These are phyloP conservation scores for Lethenteron camtschaticum DNA, from an alignment of 2,113 vertebrate species.

Conservation along the genomic window DNA sequence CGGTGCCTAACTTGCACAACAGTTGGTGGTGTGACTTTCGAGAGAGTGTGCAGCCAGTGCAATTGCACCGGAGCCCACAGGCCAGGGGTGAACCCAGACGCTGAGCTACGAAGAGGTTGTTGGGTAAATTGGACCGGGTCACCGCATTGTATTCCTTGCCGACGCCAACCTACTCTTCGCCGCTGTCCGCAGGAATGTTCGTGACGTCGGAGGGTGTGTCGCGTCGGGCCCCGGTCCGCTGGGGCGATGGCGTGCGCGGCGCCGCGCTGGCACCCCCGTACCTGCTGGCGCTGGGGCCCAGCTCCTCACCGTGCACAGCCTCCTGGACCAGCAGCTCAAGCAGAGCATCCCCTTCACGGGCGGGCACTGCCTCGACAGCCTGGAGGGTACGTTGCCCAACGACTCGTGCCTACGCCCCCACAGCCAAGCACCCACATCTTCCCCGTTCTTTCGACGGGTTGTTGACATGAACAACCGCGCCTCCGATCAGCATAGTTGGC, in stretches of 20 bases:
- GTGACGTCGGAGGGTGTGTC: conserved; percentile 82
- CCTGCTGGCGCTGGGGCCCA: conserved; percentile 70
- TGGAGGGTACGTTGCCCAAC: conserved; percentile 45
- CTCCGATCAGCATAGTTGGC: neutral
- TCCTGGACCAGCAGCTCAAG: conserved; percentile 91
- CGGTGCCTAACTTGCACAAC: too few relatives aligned
- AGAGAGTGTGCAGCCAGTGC: too few relatives aligned
- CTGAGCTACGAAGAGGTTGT: too few relatives aligned
- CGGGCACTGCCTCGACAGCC: conserved; percentile 76
- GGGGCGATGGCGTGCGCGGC: conserved; percentile 75
- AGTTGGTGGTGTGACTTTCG: too few relatives aligned
- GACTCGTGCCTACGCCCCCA: too few relatives aligned
- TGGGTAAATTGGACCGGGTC: too few relatives aligned
- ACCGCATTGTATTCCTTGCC: too few relatives aligned
- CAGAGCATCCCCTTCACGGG: conserved; percentile 82
- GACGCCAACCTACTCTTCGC: too few relatives aligned
- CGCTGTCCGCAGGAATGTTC: conserved; percentile 56
- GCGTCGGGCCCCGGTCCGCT: conserved; percentile 73
- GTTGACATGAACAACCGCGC: neutral
- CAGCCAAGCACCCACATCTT: too few relatives aligned
- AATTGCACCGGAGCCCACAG: too few relatives aligned
- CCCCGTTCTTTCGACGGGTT: neutral
- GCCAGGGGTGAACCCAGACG: too few relatives aligned
- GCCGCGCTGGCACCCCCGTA: conserved; percentile 78
- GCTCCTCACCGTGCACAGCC: conserved; percentile 87